Evolutionary conservation across 2,888 invertebrate species (phyloP).

Genomic region (Cheilosia scutellata): DNA sequence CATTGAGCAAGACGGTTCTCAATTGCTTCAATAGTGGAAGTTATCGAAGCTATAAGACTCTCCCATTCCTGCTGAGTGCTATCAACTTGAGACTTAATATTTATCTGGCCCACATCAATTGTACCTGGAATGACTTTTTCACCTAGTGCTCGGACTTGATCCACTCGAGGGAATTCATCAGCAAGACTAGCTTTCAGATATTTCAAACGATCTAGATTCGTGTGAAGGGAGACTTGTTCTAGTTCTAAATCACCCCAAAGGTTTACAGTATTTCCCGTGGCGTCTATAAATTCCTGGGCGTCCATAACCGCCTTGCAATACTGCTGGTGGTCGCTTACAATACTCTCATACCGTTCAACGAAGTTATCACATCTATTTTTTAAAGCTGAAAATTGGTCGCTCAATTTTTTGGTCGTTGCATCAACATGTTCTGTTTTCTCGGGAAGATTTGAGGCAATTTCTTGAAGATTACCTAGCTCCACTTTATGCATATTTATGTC

Average conservation of each 20-base stretch:
- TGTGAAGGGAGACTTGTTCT: conserved; percentile 93
- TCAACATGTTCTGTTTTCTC: conserved; percentile 91
- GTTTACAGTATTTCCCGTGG: conserved; percentile 91
- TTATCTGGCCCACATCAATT: conserved; percentile 91
- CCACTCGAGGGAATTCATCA: conserved; percentile 94
- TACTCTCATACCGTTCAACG: conserved; percentile 93
- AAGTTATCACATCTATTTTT: conserved; percentile 89
- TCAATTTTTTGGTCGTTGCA: conserved; percentile 88
- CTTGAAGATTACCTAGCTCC: conserved; percentile 91
- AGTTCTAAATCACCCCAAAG: conserved; percentile 93
- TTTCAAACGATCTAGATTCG: conserved; percentile 93
- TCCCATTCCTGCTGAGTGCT: conserved; percentile 96
- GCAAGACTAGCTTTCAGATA: conserved; percentile 91
- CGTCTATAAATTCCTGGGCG: conserved; percentile 93
- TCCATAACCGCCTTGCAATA: conserved; percentile 94
- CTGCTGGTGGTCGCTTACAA: conserved; percentile 94
- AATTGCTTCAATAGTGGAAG: conserved; percentile 91
- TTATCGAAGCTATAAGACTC: conserved; percentile 90
- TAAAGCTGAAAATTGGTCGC: conserved; percentile 89
- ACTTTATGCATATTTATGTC: conserved; percentile 94
- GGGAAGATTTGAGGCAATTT: conserved; percentile 91
- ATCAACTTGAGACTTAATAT: conserved; percentile 94
- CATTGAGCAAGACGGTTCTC: conserved; percentile 94
- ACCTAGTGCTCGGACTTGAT: conserved; percentile 91
- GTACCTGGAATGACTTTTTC: conserved; percentile 96